phyloP scores from a whole-genome alignment of 1,140 invertebrate species.

The Lepidurus apus region DNA sequence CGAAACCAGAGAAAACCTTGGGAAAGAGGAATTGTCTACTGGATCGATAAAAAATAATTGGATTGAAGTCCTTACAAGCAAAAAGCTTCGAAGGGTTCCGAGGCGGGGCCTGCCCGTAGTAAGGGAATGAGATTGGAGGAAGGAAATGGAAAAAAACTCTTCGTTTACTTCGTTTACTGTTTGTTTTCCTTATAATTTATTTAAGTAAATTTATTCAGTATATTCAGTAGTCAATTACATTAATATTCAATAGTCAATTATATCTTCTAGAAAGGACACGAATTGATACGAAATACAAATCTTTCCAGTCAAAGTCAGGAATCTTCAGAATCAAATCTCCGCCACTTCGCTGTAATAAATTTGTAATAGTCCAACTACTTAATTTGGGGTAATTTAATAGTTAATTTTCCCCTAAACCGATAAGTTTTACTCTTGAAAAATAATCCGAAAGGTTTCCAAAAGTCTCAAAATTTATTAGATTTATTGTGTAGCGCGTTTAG shows the following conservation, averaged over 20 bases:
- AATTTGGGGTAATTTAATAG: not conserved
- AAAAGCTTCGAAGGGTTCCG: not conserved
- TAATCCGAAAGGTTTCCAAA: not conserved
- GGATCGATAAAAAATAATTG: slow-evolving; percentile 1
- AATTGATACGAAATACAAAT: too few species aligned
- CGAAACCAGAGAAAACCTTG: not conserved
- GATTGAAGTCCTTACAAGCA: not conserved
- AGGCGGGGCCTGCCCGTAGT: not conserved
- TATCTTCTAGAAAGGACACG: too few species aligned
- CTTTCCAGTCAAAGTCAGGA: too few species aligned
- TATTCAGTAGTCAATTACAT: too few species aligned
- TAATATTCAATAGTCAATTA: too few species aligned
- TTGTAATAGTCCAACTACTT: not conserved
- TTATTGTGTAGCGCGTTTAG: not conserved
- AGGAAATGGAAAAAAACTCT: not conserved
- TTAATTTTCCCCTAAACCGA: slow-evolving; percentile 1
- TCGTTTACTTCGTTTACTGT: not conserved
- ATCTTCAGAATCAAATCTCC: too few species aligned
- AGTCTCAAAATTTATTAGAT: not conserved
- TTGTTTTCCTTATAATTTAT: not conserved
- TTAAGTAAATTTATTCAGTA: not conserved
- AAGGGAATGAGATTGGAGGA: not conserved
- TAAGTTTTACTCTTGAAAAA: slow-evolving; percentile 19
- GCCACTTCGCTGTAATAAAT: too few species aligned
- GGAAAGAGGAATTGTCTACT: not conserved